Base-by-base conservation (phyloP, 30 jellyfish, hydroid and myxozoan genomes). In the Aurelia sp. region DNA sequence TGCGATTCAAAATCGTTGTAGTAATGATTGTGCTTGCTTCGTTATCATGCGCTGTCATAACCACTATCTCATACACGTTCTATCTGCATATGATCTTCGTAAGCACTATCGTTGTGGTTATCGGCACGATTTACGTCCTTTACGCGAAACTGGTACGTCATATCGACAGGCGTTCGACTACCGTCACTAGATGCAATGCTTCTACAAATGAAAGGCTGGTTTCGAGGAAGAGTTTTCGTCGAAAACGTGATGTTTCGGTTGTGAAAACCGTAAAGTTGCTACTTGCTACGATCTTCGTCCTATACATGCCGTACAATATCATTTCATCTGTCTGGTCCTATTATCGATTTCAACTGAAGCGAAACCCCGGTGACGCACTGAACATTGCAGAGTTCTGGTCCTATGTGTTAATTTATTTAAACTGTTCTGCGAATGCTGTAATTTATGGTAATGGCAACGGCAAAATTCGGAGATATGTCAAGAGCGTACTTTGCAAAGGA, bases 221-320 rank as follows among this genome's bases (percentile, higher is more conserved):
- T 44, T 17, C 68, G 12, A 76, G 73, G 57, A 84, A 73, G 19
- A 66, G 75, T 10, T 78, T 74, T 16, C 91, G 91, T 33, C 93
- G 93, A 13, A 84, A 73, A 40, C 82, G 88, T 13, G 93, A 84
- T 17, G 74, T 84, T 53, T 76, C 93, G 63, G 93, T 84, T 2
- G 82, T 78, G 0, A 77, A 76, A 21, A 84, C 93, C 31, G 74
- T 84, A 66, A 67, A 69, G 57, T 19, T 84, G 18, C 82, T 84
- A 11, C 88, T 84, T 16, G 93, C 88, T 13, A 77, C 88, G 38
- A 84, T 84, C 5, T 84, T 84, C 64, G 60, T 63, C 13, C 52
- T 84, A 35, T 84, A 84, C 78, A 84, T 84, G 93, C 93, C 93
- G 13, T 84, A 84, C 80, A 84, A 84, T 74, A 44, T 73, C 24